Conservation (phyloP, 2,888 invertebrate genomes). For the Dryobotodes eremita region DNA sequence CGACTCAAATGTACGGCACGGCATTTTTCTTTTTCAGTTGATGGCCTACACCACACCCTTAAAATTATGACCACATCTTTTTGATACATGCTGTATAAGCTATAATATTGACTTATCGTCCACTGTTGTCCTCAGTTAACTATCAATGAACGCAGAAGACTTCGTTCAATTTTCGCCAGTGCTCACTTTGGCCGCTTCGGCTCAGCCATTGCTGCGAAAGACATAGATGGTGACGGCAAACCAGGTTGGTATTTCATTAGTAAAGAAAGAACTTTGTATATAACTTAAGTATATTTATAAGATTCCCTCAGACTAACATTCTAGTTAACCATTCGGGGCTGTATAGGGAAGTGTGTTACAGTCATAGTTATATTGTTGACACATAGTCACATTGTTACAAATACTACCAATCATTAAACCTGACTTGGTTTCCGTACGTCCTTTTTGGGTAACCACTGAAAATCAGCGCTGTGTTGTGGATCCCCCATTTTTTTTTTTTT, state of each 20-base stretch:
- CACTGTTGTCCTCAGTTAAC: slow-evolving; percentile 33
- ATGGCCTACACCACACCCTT: too few species aligned
- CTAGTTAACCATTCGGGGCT: neutral
- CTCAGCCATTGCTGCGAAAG: slow-evolving; percentile 48
- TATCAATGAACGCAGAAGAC: slow-evolving; percentile 25
- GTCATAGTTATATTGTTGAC: too few species aligned
- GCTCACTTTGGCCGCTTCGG: slow-evolving; percentile 54
- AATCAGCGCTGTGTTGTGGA: too few species aligned
- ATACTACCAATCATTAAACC: too few species aligned
- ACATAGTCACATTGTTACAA: too few species aligned
- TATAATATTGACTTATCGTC: neutral
- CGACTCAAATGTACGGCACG: too few species aligned
- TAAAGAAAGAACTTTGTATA: neutral
- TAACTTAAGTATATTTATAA: neutral
- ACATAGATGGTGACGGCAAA: slow-evolving; percentile 58
- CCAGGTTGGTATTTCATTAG: slow-evolving; percentile 42
- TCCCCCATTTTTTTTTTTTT: too few species aligned
- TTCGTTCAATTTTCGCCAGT: slow-evolving; percentile 47
- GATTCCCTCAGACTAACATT: neutral
- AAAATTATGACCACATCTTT: too few species aligned
- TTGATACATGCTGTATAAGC: neutral
- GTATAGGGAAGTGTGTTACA: neutral
- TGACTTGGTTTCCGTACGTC: too few species aligned
- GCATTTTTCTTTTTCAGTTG: too few species aligned
- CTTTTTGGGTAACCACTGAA: too few species aligned